These are phyloP conservation scores for Hylia prasina DNA, from an alignment of 2,113 vertebrate genomes.

Conservation along the genomic window DNA sequence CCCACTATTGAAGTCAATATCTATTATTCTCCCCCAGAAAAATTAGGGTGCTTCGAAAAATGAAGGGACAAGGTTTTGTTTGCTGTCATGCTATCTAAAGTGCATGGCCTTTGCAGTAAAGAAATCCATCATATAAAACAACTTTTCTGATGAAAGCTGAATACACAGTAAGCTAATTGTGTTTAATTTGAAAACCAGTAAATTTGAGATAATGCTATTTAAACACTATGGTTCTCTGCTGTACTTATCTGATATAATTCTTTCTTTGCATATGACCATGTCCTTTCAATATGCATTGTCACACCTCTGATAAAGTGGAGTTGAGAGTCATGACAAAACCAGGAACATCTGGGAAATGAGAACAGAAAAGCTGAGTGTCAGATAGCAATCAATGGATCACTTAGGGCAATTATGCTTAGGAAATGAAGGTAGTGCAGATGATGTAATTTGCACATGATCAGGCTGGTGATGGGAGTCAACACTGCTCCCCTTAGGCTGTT, in stretches of 20 bases:
- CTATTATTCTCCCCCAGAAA: not conserved
- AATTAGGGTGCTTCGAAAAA: not conserved
- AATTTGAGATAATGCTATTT: not conserved
- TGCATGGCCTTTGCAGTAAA: not conserved
- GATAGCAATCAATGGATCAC: conserved; percentile 40
- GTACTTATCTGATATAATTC: not conserved
- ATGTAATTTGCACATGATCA: conserved; percentile 40
- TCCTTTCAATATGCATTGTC: not conserved
- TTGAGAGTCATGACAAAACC: not conserved
- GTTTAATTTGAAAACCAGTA: not conserved
- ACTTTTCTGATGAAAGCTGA: not conserved
- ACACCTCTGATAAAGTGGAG: not conserved
- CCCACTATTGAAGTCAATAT: not conserved
- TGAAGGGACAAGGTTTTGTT: not conserved
- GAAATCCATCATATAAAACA: not conserved
- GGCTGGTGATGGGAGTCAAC: not conserved
- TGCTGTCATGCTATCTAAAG: not conserved
- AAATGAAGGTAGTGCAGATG: not conserved
- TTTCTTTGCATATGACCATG: not conserved
- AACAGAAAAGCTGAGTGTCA: conserved; percentile 1
- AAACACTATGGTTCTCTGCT: not conserved
- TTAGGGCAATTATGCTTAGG: conserved; percentile 1
- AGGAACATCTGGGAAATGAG: conserved; percentile 34
- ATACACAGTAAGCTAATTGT: not conserved
- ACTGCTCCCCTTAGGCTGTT: conserved; percentile 6